Conservation (phyloP, 2,888 invertebrate genomes). For the Orchestes rusci region DNA sequence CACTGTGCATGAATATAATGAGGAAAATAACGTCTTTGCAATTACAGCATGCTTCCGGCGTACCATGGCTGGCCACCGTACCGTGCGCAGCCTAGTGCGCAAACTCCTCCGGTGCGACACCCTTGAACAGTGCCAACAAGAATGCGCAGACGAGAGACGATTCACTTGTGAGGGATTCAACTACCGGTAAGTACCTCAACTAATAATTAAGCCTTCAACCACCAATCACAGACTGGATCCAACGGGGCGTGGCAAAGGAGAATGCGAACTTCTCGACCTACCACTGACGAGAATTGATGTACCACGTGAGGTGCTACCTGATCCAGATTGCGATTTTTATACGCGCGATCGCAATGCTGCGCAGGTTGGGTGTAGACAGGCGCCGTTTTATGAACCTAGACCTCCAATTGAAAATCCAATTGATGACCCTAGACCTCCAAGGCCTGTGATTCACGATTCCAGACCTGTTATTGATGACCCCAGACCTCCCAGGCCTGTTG, state of each 20-base stretch:
- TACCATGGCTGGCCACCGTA: constrained; percentile 65
- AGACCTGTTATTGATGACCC: not conserved
- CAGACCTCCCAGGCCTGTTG: constrained; percentile 1
- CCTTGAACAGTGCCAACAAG: constrained; percentile 67
- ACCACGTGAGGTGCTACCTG: constrained; percentile 55
- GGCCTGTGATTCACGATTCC: not conserved
- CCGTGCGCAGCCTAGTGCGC: constrained; percentile 61
- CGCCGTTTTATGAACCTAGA: not conserved
- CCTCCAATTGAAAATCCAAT: too few relatives aligned
- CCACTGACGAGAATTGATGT: constrained; percentile 64
- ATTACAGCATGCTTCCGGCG: constrained; percentile 72
- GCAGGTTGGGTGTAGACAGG: constrained; percentile 28
- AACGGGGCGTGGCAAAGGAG: constrained; percentile 62
- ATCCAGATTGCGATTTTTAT: constrained; percentile 72
- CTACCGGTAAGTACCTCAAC: constrained; percentile 52
- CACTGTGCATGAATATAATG: too few relatives aligned
- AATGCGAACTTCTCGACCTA: constrained; percentile 69
- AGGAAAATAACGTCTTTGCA: too few relatives aligned
- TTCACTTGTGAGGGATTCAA: constrained; percentile 81
- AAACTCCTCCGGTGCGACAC: constrained; percentile 63
- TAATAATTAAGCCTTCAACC: not conserved
- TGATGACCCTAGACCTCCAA: not conserved
- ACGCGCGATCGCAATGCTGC: constrained; percentile 69
- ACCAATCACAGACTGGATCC: constrained; percentile 58
- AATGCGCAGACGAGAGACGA: constrained; percentile 65